phyloP scores from a whole-genome alignment of 2,113 vertebrate species.

The Synodontis membranacea region DNA sequence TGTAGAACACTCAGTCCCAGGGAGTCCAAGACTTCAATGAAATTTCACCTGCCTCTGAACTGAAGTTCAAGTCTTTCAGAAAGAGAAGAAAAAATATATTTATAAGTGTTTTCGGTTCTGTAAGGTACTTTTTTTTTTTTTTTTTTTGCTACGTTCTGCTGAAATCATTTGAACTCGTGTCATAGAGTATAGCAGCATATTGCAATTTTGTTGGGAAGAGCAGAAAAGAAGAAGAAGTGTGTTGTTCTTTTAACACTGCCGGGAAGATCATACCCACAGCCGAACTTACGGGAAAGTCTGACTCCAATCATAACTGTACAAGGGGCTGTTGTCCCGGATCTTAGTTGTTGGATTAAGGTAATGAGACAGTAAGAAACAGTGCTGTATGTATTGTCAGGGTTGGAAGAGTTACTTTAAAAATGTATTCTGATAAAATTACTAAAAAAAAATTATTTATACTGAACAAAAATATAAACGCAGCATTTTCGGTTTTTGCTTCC shows the following conservation, averaged over 20 bases:
- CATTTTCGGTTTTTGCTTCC: too few relatives aligned
- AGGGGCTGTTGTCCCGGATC: not conserved
- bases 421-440: too few relatives aligned
- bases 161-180: slow-evolving; percentile 8
- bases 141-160: not conserved
- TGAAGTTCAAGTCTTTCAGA: not conserved
- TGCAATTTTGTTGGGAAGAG: not conserved
- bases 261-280: not conserved
- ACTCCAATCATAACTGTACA: not conserved
- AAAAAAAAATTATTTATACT: too few relatives aligned
- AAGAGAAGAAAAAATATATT: not conserved
- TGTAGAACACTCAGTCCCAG: not conserved
- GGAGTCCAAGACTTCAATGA: not conserved
- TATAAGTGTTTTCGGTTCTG: not conserved
- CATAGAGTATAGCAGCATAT: slow-evolving; percentile 8
- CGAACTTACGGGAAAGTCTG: not conserved
- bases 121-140: not conserved
- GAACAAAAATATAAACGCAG: too few relatives aligned
- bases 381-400: too few relatives aligned
- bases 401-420: too few relatives aligned
- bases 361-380: not conserved
- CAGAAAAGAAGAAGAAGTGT: not conserved
- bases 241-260: not conserved
- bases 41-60: not conserved
- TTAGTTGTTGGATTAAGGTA: not conserved